Evolutionary conservation across 1,140 invertebrate species (phyloP).

Genomic region (Lucilia cuprina): DNA sequence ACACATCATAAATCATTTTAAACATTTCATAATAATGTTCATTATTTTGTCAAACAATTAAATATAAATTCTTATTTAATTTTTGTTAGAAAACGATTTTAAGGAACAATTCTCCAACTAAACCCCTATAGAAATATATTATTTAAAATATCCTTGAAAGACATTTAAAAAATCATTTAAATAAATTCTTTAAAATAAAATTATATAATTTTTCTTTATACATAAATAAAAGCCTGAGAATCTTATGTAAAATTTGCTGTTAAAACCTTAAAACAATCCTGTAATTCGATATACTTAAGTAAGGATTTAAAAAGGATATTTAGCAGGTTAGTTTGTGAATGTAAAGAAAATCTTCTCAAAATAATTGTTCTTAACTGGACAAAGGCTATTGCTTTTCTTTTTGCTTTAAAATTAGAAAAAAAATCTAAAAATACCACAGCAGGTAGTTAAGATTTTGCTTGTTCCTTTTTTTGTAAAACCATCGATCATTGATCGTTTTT

Average conservation of each 20-base stretch:
- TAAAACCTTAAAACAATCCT: background rate
- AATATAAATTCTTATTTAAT: background rate
- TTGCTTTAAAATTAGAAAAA: background rate
- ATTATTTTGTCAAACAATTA: background rate
- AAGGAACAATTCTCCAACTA: background rate
- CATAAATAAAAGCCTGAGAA: background rate
- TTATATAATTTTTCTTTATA: background rate
- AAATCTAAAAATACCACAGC: background rate
- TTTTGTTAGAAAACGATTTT: background rate
- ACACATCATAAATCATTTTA: too few relatives aligned
- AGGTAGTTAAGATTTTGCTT: background rate
- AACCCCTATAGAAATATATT: background rate
- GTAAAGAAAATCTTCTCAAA: background rate
- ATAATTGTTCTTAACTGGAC: background rate
- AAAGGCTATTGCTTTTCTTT: background rate
- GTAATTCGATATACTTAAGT: background rate
- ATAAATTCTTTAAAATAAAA: background rate
- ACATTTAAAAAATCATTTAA: background rate
- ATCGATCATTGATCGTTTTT: slow-evolving; percentile 1
- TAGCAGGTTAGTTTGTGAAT: background rate
- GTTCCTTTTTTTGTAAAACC: background rate
- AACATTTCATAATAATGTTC: too few relatives aligned
- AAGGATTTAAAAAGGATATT: background rate
- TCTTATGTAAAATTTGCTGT: background rate
- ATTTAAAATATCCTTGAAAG: background rate